phyloP scores from a whole-genome alignment of 1,140 invertebrate species.

The Sitobion miscanthi region DNA sequence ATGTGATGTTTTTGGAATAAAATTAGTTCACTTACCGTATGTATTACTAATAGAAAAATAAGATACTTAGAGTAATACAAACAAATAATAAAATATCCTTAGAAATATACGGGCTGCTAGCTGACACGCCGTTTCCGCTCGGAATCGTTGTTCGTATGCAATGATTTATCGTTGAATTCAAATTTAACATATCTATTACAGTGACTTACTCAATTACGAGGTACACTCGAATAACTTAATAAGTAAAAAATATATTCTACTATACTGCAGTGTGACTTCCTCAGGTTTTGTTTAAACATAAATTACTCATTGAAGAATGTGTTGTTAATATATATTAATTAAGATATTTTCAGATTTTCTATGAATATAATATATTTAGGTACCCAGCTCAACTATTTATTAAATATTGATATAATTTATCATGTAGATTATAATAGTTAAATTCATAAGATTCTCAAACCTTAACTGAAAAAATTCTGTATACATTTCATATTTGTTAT shows the following conservation, averaged over 20 bases:
- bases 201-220: background rate
- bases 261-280: background rate
- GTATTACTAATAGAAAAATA: too few relatives aligned
- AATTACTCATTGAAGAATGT: background rate
- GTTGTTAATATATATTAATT: background rate
- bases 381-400: background rate
- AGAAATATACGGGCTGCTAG: too few relatives aligned
- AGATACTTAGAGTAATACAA: too few relatives aligned
- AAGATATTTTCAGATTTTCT: background rate
- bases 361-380: background rate
- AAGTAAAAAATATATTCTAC: background rate
- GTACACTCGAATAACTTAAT: background rate
- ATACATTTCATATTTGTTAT: background rate
- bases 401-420: background rate
- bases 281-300: background rate
- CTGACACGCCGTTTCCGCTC: background rate
- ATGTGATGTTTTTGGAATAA: too few relatives aligned
- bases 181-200: background rate
- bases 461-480: background rate
- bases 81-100: too few relatives aligned
- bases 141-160: background rate
- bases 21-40: too few relatives aligned
- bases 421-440: background rate
- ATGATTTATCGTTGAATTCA: background rate
- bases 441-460: background rate